Base-by-base conservation (phyloP, 1,140 invertebrate species). In the Anoplophora glabripennis region DNA sequence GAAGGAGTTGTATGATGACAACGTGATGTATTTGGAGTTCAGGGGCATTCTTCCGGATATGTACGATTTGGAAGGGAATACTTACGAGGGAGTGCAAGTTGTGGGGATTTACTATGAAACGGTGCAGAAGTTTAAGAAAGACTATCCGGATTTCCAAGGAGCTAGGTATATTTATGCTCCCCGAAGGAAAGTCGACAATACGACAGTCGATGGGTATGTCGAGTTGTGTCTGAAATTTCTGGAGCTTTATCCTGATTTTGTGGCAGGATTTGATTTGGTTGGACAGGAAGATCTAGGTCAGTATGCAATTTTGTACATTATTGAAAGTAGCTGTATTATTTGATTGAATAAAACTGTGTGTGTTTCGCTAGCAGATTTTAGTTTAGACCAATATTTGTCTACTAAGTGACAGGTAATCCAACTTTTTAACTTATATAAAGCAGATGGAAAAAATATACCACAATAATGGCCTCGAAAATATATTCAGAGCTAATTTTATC, bases 21-120 rank as follows among this genome's bases (percentile, higher is more conserved):
- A 92, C 69, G 78, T 94, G 0, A 84, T 88, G 77, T 93, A 93
- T 63, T 63, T 90, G 0, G 91, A 94, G 78, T 70, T 93, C 1
- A 72, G 86, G 59, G 67, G 72, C 54, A 81, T 72, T 61, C 76
- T 82, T 55, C 81, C 69, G 1, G 33, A 57, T 21, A 59, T 82
- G 0, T 83, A 84, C 52, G 78, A 82, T 15, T 63, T 83, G 0
- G 65, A 85, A 59, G 83, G 83, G 0, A 79, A 64, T 0, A 45
- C 40, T 0, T 78, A 82, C 33, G 64, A 53, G 1, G 42, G 67
- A 3, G 11, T 75, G 0, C 75, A 83, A 46, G 70, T 79, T 1
- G 67, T 80, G 2, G 15, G 71, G 7, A 71, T 84, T 8, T 80
- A 83, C 38, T 68, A 79, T 42, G 62, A 81, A 7, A 66, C 81